Evolutionary conservation across 2,797 vertebrate species (phyloP), one percentile per base, ranked within the genome.

Genomic region (Anas flavirostris): DNA sequence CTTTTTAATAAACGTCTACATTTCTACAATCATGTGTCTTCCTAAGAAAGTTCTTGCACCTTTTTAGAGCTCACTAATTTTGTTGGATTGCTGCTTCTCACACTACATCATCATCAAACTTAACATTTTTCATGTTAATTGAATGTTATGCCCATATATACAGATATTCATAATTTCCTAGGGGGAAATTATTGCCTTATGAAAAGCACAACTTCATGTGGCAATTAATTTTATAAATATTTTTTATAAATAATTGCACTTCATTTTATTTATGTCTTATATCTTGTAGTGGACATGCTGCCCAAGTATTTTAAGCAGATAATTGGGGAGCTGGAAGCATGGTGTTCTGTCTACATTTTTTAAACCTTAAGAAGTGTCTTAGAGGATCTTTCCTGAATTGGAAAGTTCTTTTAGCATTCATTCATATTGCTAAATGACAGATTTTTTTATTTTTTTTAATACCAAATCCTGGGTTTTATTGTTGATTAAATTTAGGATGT

Each of bases 121-220:
- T 59, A 68, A 52, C 35, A 84, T 92, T 95, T 39, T 74, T 96
- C 91, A 86, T 29, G 22, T 78, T 92, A 94, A 93, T 78, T 80
- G 84, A 95, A 86, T 2, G 10, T 78, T 90, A 79, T 93, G 68
- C 52, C 50, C 33, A 56, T 86, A 62, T 13, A 77, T 66, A 81
- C 76, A 86, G n/a, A 79, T 67, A 93, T 90, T 93, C 94, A 83
- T 90, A 90, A 93, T 79, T 55, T 94, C 86, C 75, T 43, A 21
- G 35, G 35, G 82, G 50, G 16, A 77, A 46, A 46, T 46, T 22
- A 46, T 22, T n/a, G 55, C 22, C 74, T 58, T 77, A 55, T 14
- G 46, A 52, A 91, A 86, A 83, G 26, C 22, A 88, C 62, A 64
- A 77, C 37, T 73, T 62, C 63, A 28, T 25, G 33, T 9, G 10